Conservation (phyloP, 1,140 invertebrate species). For the Drosophila kepulauana region DNA sequence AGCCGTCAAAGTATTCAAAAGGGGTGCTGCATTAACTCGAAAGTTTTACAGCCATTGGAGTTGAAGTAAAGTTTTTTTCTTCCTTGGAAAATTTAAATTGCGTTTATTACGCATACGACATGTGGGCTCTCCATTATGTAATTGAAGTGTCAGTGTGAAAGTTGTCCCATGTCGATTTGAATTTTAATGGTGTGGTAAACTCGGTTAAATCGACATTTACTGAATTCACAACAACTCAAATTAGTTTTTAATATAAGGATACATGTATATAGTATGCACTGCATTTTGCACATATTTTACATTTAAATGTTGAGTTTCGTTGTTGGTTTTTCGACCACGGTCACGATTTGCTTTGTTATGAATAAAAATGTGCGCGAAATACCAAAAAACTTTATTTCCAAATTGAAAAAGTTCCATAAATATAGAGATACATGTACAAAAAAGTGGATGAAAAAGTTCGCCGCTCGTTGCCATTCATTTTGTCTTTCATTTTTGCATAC, state of each 20-base stretch:
- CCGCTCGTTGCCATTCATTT: constrained; percentile 43
- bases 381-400: constrained; percentile 77
- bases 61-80: constrained; percentile 6
- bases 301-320: constrained; percentile 34
- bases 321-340: constrained; percentile 40
- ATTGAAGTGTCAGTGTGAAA: background rate
- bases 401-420: constrained; percentile 84
- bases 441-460: constrained; percentile 64
- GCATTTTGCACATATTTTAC: constrained; percentile 52
- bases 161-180: constrained; percentile 3
- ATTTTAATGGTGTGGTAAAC: constrained; percentile 39
- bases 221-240: constrained; percentile 63
- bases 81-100: background rate
- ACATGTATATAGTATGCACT: constrained; percentile 1
- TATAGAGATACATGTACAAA: constrained; percentile 72
- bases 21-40: background rate
- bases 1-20: background rate
- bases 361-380: constrained; percentile 76
- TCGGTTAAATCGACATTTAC: constrained; percentile 51
- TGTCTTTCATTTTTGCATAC: constrained; percentile 24
- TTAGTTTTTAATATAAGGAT: constrained; percentile 68
- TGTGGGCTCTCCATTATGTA: background rate
- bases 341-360: constrained; percentile 78
- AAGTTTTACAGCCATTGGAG: background rate
- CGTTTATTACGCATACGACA: constrained; percentile 52